Evolutionary conservation across 2,888 invertebrate genomes (phyloP), one percentile per base, ranked within the genome.

Genomic region (Phanerotoma sp.): DNA sequence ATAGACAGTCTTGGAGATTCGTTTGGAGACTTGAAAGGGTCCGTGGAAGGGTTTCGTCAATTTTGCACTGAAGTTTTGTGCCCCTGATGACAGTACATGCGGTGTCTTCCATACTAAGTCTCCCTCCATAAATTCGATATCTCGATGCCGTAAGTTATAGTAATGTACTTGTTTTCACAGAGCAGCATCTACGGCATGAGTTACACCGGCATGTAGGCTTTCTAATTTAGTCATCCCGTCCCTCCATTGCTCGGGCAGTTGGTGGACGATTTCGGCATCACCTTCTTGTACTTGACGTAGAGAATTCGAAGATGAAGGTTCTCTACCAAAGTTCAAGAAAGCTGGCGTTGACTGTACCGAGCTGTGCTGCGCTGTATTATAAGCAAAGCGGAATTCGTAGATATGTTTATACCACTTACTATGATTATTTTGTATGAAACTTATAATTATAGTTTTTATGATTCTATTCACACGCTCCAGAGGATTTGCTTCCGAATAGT

Each of bases 371-470:
- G n/a, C n/a, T n/a, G n/a, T n/a, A n/a, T n/a, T n/a, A n/a, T n/a
- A n/a, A n/a, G n/a, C n/a, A n/a, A n/a, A n/a, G n/a, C n/a, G n/a
- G n/a, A n/a, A n/a, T n/a, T n/a, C n/a, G n/a, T n/a, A n/a, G n/a
- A n/a, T n/a, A 21, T 55, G 51, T 41, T 47, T 49, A 5, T 51
- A 21, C 11, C 48, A 37, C 15, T 53, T 22, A 0, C 59, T 37
- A 35, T 65, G 64, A 9, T 63, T 55, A 1, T 38, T 37, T 3
- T 41, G 35, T 1, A 66, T 25, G 16, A 54, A 62, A 6, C 52
- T 35, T 3, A 25, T 6, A 2, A 57, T 56, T 45, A 56, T 57
- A 1, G 44, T 53, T 6, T 48, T 53, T 1, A 57, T 5, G n/a
- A 50, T 48, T 1, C 56, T 16, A 4, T 53, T 57, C 0, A 57